Conservation (phyloP, 2,888 invertebrate species). For the Mythimna ferrago region DNA sequence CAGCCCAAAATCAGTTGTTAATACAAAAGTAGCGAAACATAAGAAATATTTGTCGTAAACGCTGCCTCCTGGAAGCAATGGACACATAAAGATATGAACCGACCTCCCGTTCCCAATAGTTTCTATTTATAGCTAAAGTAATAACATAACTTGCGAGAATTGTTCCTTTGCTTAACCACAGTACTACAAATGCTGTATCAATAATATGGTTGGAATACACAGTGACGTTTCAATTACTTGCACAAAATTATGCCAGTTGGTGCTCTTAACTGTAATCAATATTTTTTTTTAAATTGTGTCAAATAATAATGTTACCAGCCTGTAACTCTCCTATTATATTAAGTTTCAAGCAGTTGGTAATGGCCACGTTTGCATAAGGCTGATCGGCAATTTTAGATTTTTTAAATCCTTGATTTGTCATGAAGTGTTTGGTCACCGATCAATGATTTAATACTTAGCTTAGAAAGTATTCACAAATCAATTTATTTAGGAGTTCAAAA, state of each 20-base stretch:
- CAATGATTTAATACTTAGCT: too few species aligned
- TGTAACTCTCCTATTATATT: too few species aligned
- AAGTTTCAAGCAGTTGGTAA: too few species aligned
- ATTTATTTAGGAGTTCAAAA: too few species aligned
- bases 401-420: too few species aligned
- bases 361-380: too few species aligned
- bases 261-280: too few species aligned
- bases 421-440: too few species aligned
- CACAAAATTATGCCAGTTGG: background rate
- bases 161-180: conserved; percentile 54
- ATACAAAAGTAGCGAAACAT: conserved; percentile 22
- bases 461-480: too few species aligned
- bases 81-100: conserved; percentile 37
- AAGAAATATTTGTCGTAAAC: conserved; percentile 38
- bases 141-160: conserved; percentile 57
- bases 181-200: conserved; percentile 60
- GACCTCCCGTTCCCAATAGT: conserved; percentile 38
- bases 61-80: conserved; percentile 43
- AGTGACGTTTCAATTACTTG: background rate
- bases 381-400: too few species aligned
- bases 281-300: too few species aligned
- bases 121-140: conserved; percentile 57
- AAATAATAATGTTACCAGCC: too few species aligned
- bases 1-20: conserved; percentile 12
- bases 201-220: conserved; percentile 1